phyloP scores from a whole-genome alignment of 2,113 vertebrate genomes.

The Polypterus bichir region DNA sequence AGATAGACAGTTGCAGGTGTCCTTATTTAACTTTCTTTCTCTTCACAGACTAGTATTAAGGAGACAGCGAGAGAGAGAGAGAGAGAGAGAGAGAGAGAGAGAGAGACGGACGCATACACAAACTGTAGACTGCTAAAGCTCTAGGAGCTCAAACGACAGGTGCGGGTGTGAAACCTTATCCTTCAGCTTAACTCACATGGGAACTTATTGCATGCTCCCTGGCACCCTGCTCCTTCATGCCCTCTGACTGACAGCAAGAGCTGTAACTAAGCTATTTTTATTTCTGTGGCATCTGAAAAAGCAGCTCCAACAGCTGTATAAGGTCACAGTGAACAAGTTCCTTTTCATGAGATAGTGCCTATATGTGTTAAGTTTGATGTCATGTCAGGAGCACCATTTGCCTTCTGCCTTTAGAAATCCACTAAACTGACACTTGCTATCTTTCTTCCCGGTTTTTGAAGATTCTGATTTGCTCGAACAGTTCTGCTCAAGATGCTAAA shows the following conservation, averaged over 20 bases:
- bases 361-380: constrained; percentile 5
- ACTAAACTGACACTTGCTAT: too few species aligned
- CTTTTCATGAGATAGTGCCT: constrained; percentile 52
- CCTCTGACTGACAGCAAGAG: constrained; percentile 75
- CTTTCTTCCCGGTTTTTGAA: too few species aligned
- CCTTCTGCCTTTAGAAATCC: too few species aligned
- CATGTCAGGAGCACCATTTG: too few species aligned
- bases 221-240: constrained; percentile 42
- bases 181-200: constrained; percentile 32
- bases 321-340: constrained; percentile 57
- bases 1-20: constrained; percentile 28
- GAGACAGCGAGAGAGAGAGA: too few species aligned
- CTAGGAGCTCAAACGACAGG: constrained; percentile 32
- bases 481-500: too few species aligned
- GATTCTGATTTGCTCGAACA: too few species aligned
- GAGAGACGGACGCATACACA: background rate
- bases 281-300: constrained; percentile 74
- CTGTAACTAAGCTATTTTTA: constrained; percentile 83
- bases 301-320: constrained; percentile 67
- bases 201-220: constrained; percentile 32
- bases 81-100: too few species aligned
- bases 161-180: constrained; percentile 47
- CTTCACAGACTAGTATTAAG: background rate
- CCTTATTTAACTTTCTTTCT: constrained; percentile 28
- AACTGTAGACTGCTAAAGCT: constrained; percentile 2